phyloP scores from a whole-genome alignment of 1,140 invertebrate genomes.

The Drosophila azteca region DNA sequence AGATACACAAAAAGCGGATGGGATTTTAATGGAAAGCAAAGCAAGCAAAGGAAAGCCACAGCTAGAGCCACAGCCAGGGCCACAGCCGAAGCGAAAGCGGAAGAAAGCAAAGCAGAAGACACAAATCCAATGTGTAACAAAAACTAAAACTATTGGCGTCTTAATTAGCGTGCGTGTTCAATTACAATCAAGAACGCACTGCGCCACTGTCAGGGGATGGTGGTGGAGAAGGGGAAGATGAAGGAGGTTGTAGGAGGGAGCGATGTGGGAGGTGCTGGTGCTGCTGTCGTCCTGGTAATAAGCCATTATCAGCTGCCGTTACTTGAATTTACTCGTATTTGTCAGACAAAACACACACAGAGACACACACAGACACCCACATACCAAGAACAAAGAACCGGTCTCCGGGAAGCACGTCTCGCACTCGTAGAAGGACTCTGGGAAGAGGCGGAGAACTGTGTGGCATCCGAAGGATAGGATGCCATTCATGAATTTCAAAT shows the following conservation, averaged over 20 bases:
- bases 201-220: not conserved
- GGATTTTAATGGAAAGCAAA: constrained; percentile 34
- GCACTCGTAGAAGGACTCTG: not conserved
- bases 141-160: constrained; percentile 76
- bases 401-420: constrained; percentile 20
- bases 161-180: constrained; percentile 81
- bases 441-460: not conserved
- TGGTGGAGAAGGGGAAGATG: not conserved
- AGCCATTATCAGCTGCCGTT: constrained; percentile 78
- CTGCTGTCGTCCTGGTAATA: constrained; percentile 48
- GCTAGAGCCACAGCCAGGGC: too few species aligned
- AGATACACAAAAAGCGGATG: constrained; percentile 40
- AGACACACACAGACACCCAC: too few species aligned
- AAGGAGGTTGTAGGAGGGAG: not conserved
- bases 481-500: constrained; percentile 81
- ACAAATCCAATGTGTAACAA: constrained; percentile 46
- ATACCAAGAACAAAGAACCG: constrained; percentile 29
- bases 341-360: constrained; percentile 43
- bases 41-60: not conserved
- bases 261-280: not conserved
- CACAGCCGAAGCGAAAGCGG: constrained; percentile 13
- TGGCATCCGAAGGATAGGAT: constrained; percentile 46
- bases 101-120: constrained; percentile 1
- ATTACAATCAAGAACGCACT: constrained; percentile 54
- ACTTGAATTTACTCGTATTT: constrained; percentile 68